These are phyloP conservation scores for Chiridota heheva DNA, from an alignment of 35 echinoderm and acorn worm genomes.

Conservation along the genomic window DNA sequence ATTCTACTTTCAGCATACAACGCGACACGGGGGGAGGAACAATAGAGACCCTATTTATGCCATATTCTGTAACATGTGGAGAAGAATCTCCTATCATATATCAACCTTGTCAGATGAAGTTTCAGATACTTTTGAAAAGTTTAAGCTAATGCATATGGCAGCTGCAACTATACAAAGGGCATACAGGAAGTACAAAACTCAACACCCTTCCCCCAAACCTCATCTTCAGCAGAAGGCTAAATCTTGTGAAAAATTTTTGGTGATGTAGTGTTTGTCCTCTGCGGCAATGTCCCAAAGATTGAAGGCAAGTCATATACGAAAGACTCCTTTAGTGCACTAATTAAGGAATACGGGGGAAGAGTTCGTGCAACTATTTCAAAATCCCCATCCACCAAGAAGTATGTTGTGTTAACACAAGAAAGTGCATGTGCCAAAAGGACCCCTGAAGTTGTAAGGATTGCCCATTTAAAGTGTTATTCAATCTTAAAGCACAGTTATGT, in stretches of 20 bases:
- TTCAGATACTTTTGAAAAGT: background rate
- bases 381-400: slow-evolving; percentile 19
- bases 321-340: background rate
- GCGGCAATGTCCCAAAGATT: slow-evolving; percentile 19
- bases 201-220: background rate
- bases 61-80: slow-evolving; percentile 21
- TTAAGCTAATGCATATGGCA: slow-evolving; percentile 21
- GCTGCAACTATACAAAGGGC: slow-evolving; percentile 15
- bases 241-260: background rate
- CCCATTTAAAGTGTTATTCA: background rate
- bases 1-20: slow-evolving; percentile 28
- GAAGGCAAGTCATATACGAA: slow-evolving; percentile 10
- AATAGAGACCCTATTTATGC: background rate
- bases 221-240: background rate
- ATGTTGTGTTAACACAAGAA: slow-evolving; percentile 3
- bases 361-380: background rate
- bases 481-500: slow-evolving; percentile 2
- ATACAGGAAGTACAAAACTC: background rate
- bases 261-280: slow-evolving; percentile 9
- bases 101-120: background rate
- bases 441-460: slow-evolving; percentile 6
- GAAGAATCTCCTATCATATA: slow-evolving; percentile 2
- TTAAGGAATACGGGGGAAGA: background rate
- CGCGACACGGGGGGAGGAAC: slow-evolving; percentile 22
- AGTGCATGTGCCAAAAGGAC: background rate